phyloP scores from a whole-genome alignment of 2,797 vertebrate genomes.

The Ctenochaetus hawaiiensis region DNA sequence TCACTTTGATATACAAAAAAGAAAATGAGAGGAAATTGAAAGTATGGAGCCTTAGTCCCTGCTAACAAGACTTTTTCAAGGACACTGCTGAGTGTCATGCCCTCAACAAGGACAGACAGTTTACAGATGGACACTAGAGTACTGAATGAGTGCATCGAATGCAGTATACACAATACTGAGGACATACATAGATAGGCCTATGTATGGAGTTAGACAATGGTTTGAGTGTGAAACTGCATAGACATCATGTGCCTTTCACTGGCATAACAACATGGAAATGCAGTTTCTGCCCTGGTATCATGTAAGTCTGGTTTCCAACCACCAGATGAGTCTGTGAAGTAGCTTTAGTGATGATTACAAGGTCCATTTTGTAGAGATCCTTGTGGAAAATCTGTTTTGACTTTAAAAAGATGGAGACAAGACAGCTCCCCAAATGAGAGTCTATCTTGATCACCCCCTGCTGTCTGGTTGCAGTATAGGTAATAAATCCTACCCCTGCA shows the following conservation, averaged over 20 bases:
- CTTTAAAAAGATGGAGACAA: too few relatives aligned
- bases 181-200: constrained; percentile 49
- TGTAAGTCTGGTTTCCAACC: constrained; percentile 62
- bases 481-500: too few relatives aligned
- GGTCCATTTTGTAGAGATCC: background rate
- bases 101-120: constrained; percentile 65
- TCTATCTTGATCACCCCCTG: too few relatives aligned
- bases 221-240: constrained; percentile 60
- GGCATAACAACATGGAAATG: constrained; percentile 51
- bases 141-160: constrained; percentile 40
- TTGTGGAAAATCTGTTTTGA: background rate
- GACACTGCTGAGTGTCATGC: constrained; percentile 72
- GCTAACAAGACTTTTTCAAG: constrained; percentile 62
- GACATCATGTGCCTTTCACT: constrained; percentile 51
- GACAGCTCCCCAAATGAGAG: too few relatives aligned
- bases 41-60: constrained; percentile 67
- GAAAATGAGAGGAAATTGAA: constrained; percentile 64
- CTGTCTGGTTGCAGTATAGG: too few relatives aligned
- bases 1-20: constrained; percentile 75
- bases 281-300: constrained; percentile 53
- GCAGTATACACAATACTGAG: constrained; percentile 50
- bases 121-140: constrained; percentile 67
- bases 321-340: constrained; percentile 34
- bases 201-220: constrained; percentile 37
- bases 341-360: constrained; percentile 27